These are phyloP conservation scores for Alcedo quadribrachys DNA, from an alignment of 2,797 vertebrate species.

Conservation along the genomic window DNA sequence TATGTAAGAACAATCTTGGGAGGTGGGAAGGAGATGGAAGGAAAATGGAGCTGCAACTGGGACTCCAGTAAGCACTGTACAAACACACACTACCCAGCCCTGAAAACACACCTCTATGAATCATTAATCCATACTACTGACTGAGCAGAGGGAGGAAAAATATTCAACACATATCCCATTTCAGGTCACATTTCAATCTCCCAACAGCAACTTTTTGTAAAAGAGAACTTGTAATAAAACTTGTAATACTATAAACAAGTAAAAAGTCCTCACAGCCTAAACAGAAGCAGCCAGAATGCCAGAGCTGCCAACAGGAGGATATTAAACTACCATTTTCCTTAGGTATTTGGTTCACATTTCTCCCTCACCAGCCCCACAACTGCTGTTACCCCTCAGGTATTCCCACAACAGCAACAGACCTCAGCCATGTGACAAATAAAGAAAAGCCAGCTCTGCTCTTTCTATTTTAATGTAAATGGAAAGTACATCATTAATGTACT, in stretches of 20 bases:
- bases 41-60: not conserved
- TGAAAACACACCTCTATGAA: conserved; percentile 11
- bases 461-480: not conserved
- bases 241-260: not conserved
- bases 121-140: not conserved
- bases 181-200: not conserved
- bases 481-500: not conserved
- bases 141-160: not conserved
- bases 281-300: not conserved
- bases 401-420: not conserved
- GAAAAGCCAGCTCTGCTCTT: not conserved
- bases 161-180: not conserved
- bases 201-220: not conserved
- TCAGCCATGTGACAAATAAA: not conserved
- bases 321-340: not conserved
- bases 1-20: not conserved
- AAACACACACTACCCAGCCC: not conserved
- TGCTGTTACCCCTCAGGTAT: not conserved
- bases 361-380: not conserved
- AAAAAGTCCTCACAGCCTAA: not conserved
- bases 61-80: not conserved
- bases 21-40: not conserved
- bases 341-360: not conserved
- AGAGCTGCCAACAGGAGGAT: not conserved
- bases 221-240: not conserved